phyloP scores from a whole-genome alignment of 2,888 invertebrate species.

The Cephus spinipes region DNA sequence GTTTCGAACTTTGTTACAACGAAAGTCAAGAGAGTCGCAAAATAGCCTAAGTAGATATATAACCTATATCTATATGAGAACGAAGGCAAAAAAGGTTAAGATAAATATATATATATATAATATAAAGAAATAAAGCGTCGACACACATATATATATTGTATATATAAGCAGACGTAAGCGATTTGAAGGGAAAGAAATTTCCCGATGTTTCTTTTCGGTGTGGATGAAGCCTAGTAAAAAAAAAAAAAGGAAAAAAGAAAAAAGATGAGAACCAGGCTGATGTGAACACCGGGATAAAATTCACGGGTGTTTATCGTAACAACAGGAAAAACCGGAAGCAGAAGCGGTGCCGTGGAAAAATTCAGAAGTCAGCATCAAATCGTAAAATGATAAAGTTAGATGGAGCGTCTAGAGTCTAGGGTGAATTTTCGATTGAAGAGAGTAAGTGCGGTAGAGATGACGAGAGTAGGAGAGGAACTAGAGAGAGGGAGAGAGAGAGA shows the following conservation, averaged over 20 bases:
- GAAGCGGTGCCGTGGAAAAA: constrained; percentile 2
- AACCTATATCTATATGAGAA: neutral
- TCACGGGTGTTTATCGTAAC: neutral
- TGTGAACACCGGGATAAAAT: constrained; percentile 4
- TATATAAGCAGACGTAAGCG: neutral
- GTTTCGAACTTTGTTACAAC: neutral
- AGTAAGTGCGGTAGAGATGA: neutral
- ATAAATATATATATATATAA: no score
- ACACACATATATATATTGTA: neutral
- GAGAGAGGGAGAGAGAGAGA: neutral
- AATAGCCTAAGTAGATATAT: no score
- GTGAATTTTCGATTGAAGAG: neutral
- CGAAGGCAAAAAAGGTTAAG: neutral
- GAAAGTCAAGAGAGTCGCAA: neutral
- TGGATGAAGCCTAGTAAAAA: neutral
- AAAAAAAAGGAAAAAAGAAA: neutral
- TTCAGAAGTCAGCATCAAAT: constrained; percentile 13
- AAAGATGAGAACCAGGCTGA: neutral
- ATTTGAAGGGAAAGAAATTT: constrained; percentile 1
- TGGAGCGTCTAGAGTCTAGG: constrained; percentile 6
- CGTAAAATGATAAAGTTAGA: constrained; percentile 31
- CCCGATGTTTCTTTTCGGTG: neutral
- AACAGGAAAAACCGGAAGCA: neutral
- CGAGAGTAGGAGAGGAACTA: neutral
- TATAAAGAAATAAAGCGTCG: neutral